Base-by-base conservation (phyloP, 2,797 vertebrate genomes). In the Sarcophilus harrisii region DNA sequence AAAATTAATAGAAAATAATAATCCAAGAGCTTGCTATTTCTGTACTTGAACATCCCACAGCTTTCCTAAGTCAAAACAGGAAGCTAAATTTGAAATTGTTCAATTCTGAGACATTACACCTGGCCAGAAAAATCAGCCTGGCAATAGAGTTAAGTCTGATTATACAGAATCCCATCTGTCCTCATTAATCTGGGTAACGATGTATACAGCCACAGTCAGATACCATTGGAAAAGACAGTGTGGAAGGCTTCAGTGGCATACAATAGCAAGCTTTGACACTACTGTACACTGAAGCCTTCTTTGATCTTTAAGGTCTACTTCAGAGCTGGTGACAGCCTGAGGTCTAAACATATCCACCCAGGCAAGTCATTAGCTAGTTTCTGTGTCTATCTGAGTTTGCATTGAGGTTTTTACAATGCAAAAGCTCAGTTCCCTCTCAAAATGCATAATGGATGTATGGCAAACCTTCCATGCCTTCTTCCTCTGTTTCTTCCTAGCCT, bases 221-320 rank as follows among this genome's bases (percentile, higher is more conserved):
- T 2, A 96, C 90, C 95, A 81, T 91, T 21, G 57, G 54, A 87
- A 81, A 81, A 95, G 92, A 32, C 28, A 32, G 93, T 12, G 8
- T 90, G 8, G 45, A 93, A 93, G 91, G 62, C 87, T 95, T 13
- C 12, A 1, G 54, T n/a, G 28, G 52, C 1, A 24, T 58, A 4
- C 38, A 92, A 94, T 4, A 9, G 95, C 92, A 58, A 94, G 92
- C 58, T 52, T 92, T 89, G 95, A 91, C 94, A 52, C 0, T 0
- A 12, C 45, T 59, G 2, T 1, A 1, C 91, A 3, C 91, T 0
- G 12, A 92, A 94, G 95, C 57, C 94, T 49, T 94, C 95, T 95
- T 98, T 96, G 97, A 98, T 95, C 97, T 97, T 57, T 93, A 94
- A 93, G 91, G 94, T 60, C 66, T 96, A 92, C 93, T 57, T 96